A percentile compares a stretch with the other conserved stretches of the same genome.
These are phyloP conservation scores for Hylaea fasciaria DNA, from an alignment of 2,888 invertebrate species.

Conservation along the genomic window DNA sequence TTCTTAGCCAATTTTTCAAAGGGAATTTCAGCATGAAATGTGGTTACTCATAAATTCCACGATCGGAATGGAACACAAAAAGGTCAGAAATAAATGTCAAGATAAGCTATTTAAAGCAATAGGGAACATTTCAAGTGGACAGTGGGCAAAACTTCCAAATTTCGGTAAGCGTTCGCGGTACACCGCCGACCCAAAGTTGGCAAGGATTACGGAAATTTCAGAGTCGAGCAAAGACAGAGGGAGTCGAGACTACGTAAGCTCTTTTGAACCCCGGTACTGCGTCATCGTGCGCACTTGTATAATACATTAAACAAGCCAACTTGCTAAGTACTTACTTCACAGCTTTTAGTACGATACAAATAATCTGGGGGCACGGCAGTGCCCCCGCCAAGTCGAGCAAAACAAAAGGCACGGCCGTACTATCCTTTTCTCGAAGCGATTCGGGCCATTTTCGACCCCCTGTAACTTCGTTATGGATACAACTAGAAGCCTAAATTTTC, in stretches of 20 bases:
- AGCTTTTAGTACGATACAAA: conserved; percentile 3
- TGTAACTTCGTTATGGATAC: no score
- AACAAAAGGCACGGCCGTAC: no score
- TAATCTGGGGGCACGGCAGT: no score
- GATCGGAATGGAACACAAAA: conserved; percentile 49
- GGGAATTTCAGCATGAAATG: conserved; percentile 27
- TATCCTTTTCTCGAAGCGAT: no score
- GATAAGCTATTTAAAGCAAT: conserved; percentile 50
- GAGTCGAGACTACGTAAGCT: conserved; percentile 36
- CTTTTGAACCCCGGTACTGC: conserved; percentile 34
- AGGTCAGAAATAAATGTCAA: conserved; percentile 42
- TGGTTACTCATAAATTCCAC: conserved; percentile 26
- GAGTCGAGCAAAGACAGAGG: conserved; percentile 40
- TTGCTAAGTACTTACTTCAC: background rate
- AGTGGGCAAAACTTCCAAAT: conserved; percentile 61
- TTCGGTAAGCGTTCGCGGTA: conserved; percentile 61
- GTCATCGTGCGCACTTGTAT: conserved; percentile 17
- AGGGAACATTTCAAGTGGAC: conserved; percentile 51
- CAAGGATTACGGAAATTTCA: conserved; percentile 58
- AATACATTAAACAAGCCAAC: conserved; percentile 11
- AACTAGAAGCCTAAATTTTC: no score
- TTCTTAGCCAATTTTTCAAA: no score
- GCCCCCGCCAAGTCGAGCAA: no score
- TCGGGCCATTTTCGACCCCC: no score
- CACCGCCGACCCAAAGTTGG: conserved; percentile 56